Evolutionary conservation across 2,888 invertebrate species (phyloP).

Genomic region (Sipha maydis): DNA sequence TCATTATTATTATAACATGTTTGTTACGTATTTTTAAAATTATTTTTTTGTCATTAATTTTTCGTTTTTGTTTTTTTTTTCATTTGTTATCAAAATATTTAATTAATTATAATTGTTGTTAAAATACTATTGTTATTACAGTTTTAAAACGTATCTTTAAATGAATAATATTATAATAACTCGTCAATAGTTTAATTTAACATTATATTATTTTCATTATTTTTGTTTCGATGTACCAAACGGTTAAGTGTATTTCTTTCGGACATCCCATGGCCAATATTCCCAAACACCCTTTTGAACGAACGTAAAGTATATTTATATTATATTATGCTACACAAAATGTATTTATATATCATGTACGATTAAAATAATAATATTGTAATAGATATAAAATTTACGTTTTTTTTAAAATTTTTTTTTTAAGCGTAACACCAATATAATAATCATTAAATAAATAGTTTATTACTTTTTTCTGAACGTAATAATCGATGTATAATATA

Average conservation of each 20-base stretch:
- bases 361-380: conserved; percentile 15
- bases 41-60: conserved; percentile 55
- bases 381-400: conserved; percentile 1
- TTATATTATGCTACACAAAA: conserved; percentile 3
- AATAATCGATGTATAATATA: not conserved
- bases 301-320: conserved; percentile 18
- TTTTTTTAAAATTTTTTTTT: not conserved
- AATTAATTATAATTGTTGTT: conserved; percentile 61
- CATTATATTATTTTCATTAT: conserved; percentile 19
- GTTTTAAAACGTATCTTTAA: conserved; percentile 55
- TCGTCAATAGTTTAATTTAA: conserved; percentile 60
- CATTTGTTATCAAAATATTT: conserved; percentile 61
- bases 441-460: not conserved
- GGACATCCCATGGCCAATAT: not conserved
- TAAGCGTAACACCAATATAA: conserved; percentile 29
- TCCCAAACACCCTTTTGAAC: not conserved
- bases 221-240: not conserved
- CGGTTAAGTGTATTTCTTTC: conserved; percentile 1
- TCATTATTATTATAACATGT: conserved; percentile 50
- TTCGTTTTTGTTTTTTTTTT: conserved; percentile 57
- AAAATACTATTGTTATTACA: conserved; percentile 59
- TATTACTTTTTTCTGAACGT: not conserved
- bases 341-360: conserved; percentile 14
- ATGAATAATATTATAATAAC: conserved; percentile 57
- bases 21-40: conserved; percentile 61